Conservation (phyloP, 1,140 invertebrate species). For the Apis cerana region DNA sequence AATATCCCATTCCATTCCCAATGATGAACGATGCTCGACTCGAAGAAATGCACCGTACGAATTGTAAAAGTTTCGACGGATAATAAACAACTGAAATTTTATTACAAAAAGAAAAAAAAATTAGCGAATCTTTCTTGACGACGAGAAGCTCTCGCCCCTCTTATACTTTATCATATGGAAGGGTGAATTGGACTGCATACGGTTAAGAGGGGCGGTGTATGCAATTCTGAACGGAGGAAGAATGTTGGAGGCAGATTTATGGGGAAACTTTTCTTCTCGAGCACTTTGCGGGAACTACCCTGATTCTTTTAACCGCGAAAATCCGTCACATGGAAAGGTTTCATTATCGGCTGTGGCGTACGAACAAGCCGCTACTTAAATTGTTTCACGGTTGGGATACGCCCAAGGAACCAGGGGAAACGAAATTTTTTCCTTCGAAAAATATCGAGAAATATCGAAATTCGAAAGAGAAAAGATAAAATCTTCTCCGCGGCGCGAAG, state of each 20-base stretch:
- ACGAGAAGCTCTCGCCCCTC: background rate
- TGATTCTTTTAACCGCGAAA: slow-evolving; percentile 39
- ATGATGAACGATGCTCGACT: too few species aligned
- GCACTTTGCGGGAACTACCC: slow-evolving; percentile 30
- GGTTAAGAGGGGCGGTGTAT: slow-evolving; percentile 9
- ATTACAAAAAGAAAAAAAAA: background rate
- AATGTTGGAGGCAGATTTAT: slow-evolving; percentile 43
- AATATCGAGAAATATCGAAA: too few species aligned
- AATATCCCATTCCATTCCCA: too few species aligned
- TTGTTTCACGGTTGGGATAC: slow-evolving; percentile 7
- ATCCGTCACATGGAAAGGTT: slow-evolving; percentile 32
- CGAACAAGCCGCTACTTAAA: slow-evolving; percentile 4
- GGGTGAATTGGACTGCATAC: background rate
- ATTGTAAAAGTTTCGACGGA: too few species aligned
- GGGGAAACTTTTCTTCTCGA: slow-evolving; percentile 38
- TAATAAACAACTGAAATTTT: too few species aligned
- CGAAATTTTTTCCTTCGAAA: background rate
- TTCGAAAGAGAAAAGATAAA: background rate
- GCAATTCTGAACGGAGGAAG: slow-evolving; percentile 36
- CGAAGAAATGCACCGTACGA: too few species aligned
- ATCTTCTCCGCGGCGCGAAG: too few species aligned
- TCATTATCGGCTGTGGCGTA: slow-evolving; percentile 12
- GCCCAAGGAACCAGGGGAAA: background rate
- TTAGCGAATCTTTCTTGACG: background rate
- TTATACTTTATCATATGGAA: slow-evolving; percentile 8